Percentiles rank a stretch among this genome's conserved stretches.
Conservation (phyloP, 2,113 vertebrate genomes). For the Oreochromis tanganicae region DNA sequence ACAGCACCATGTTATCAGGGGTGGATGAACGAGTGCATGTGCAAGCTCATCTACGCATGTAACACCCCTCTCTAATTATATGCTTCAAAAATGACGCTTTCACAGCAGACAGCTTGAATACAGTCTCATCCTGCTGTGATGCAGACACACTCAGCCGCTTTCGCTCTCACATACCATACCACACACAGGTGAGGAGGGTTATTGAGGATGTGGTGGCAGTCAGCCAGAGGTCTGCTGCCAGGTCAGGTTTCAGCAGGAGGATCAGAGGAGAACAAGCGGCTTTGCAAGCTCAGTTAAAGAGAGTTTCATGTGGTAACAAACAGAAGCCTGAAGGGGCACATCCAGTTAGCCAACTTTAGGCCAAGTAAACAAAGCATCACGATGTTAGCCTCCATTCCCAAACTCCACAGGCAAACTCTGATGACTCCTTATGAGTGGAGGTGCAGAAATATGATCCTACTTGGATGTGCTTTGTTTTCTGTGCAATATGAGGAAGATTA, state of each 20-base stretch:
- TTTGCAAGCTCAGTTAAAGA: not conserved
- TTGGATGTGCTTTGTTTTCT: not conserved
- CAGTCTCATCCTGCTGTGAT: not conserved
- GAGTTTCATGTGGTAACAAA: conserved; percentile 36
- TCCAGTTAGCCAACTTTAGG: not conserved
- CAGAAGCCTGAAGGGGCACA: not conserved
- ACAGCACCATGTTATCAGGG: not conserved
- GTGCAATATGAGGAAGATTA: not conserved
- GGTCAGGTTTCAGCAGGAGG: conserved; percentile 50
- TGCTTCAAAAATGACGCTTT: not conserved
- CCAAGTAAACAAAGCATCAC: not conserved
- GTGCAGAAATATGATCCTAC: not conserved
- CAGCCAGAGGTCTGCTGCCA: conserved; percentile 38
- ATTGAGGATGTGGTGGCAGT: conserved; percentile 41
- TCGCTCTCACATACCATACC: not conserved
- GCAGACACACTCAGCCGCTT: not conserved
- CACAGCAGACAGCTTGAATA: conserved; percentile 13
- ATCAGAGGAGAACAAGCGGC: not conserved
- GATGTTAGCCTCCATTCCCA: not conserved
- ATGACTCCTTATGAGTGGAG: not conserved
- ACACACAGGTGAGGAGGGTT: conserved; percentile 46
- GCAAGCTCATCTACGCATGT: not conserved
- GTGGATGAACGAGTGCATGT: not conserved
- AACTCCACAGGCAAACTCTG: not conserved
- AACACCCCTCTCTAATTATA: not conserved